Base-by-base conservation (phyloP, 2,113 vertebrate species). In the Clarias batrachus region DNA sequence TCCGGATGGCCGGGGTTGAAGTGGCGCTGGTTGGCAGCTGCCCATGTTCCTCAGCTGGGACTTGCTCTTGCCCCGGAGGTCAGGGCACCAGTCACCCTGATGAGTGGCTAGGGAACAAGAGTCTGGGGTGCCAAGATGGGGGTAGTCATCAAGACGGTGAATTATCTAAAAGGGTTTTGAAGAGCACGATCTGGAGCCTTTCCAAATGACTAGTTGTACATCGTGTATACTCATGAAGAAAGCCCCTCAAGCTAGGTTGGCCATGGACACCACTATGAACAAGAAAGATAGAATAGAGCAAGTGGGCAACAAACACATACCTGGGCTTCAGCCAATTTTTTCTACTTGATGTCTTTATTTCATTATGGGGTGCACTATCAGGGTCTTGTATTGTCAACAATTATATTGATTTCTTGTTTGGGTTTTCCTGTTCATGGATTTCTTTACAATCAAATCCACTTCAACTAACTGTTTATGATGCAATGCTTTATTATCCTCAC, bases 11-110 rank as follows among this genome's bases (percentile, higher is more conserved):
- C 88, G 12, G 73, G 92, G 92, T 93, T 95, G 94, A 95, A 94
- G 92, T 91, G 92, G 92, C 86, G 68, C 87, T 93, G 92, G 90
- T 94, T 96, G 94, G 94, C 95, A 96, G 94, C 93, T 95, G 93
- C 94, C 93, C 92, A 56, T 79, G 90, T 93, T 94, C 92, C 93
- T 95, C 94, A 94, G 93, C 92, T 94, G 94, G 92, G 93, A 92
- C 93, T 92, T 83, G 54, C 89, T 89, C 77, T 79, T 85, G 89
- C 90, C 90, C 93, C 88, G 65, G 92, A 92, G 91, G 90, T 92
- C 89, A 91, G 87, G 89, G 90, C 87, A 91, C 89, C 84, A 84
- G 92, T 91, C 90, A 81, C 79, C 57, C 78, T 60, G 56, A 80
- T 62, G 60, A 68, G 89, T 87, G 86, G 88, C 90, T 86, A 81